Evolutionary conservation across 2,797 vertebrate genomes (phyloP).

Genomic region (Epinephelus awoara): DNA sequence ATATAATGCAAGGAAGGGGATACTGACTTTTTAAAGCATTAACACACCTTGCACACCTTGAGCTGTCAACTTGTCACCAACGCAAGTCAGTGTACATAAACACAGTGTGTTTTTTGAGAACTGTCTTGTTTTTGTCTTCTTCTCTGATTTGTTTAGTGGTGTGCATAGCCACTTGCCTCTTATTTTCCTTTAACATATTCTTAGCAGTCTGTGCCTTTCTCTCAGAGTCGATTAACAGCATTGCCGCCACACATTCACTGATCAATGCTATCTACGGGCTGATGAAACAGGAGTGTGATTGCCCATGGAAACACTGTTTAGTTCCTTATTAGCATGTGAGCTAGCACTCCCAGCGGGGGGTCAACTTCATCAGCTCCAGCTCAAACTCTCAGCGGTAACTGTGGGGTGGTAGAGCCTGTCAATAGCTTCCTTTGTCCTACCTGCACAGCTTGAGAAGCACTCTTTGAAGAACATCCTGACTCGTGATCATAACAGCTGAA

Average conservation of each 20-base stretch:
- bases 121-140: constrained; percentile 5
- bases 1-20: background rate
- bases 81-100: constrained; percentile 12
- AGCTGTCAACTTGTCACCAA: background rate
- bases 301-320: constrained; percentile 50
- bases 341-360: constrained; percentile 35
- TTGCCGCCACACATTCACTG: constrained; percentile 40
- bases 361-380: constrained; percentile 41
- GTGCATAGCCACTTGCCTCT: constrained; percentile 4
- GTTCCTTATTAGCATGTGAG: constrained; percentile 61
- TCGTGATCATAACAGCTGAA: constrained; percentile 1
- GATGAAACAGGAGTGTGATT: constrained; percentile 55
- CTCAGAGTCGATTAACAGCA: constrained; percentile 47
- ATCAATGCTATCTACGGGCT: constrained; percentile 68
- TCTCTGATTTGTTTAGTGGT: background rate
- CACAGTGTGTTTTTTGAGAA: background rate
- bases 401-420: constrained; percentile 42
- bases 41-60: background rate
- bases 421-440: constrained; percentile 48
- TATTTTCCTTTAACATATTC: constrained; percentile 26
- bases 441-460: constrained; percentile 19
- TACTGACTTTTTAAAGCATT: background rate
- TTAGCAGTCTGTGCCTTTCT: constrained; percentile 21
- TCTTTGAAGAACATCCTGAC: constrained; percentile 34
- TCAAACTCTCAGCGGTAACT: constrained; percentile 37